phyloP scores from a whole-genome alignment of 2,113 vertebrate genomes.

The Raja brachyura region DNA sequence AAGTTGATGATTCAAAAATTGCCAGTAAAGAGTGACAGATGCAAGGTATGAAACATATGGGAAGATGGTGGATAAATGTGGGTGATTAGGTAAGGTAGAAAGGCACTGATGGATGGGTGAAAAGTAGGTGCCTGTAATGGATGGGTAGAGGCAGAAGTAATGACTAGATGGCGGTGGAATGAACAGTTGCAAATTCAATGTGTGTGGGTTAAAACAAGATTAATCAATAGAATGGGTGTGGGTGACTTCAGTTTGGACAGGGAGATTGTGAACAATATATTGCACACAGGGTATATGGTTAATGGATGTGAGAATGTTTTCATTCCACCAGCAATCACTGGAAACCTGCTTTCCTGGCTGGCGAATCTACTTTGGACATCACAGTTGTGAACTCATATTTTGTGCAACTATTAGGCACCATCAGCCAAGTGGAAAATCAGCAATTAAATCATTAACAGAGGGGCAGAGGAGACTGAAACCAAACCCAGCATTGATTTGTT shows the following conservation, averaged over 20 bases:
- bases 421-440: constrained; percentile 15
- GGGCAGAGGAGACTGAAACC: not conserved
- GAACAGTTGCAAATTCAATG: not conserved
- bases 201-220: not conserved
- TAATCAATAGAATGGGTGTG: no score
- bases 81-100: no score
- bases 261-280: no score
- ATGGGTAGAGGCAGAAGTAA: not conserved
- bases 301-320: not conserved
- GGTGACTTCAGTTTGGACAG: no score
- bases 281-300: not conserved
- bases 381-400: not conserved
- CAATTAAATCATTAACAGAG: not conserved
- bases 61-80: not conserved
- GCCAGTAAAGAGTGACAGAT: not conserved
- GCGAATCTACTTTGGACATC: constrained; percentile 2
- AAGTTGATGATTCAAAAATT: not conserved
- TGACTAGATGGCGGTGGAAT: not conserved
- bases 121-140: not conserved
- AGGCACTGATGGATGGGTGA: not conserved
- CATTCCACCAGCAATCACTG: not conserved
- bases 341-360: not conserved
- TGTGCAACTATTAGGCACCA: constrained; percentile 4
- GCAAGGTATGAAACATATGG: not conserved
- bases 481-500: not conserved